phyloP scores from a whole-genome alignment of 2,113 vertebrate species.

The Osmerus mordax region DNA sequence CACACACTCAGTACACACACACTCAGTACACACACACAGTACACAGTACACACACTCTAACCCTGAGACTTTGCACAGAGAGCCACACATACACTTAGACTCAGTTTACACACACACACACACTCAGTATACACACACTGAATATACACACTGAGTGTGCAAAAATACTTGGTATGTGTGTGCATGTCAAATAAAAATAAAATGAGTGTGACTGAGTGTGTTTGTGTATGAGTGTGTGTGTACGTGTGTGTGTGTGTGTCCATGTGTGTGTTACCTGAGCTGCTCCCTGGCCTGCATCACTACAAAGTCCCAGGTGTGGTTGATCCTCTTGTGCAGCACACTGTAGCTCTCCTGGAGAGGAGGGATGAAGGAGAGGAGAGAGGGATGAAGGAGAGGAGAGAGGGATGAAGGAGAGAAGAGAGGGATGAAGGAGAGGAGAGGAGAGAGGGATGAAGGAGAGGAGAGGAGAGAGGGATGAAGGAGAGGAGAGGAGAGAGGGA shows the following conservation, averaged over 20 bases:
- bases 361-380: not conserved
- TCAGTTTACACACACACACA: too few relatives aligned
- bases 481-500: not conserved
- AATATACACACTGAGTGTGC: too few relatives aligned
- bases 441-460: not conserved
- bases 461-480: too few relatives aligned
- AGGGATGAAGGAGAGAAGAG: not conserved
- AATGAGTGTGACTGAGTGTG: not conserved
- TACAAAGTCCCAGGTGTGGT: conserved; percentile 93
- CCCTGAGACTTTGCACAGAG: not conserved
- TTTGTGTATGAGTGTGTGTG: too few relatives aligned
- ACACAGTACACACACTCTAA: conserved; percentile 29
- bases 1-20: conserved; percentile 15
- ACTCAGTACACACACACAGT: not conserved
- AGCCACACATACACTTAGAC: too few relatives aligned
- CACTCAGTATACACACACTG: not conserved
- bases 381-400: not conserved
- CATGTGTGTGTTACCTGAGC: conserved; percentile 76
- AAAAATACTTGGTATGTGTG: not conserved
- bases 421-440: not conserved
- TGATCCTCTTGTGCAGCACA: conserved; percentile 85
- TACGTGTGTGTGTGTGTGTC: not conserved
- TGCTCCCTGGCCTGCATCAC: conserved; percentile 95
- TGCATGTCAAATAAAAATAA: not conserved
- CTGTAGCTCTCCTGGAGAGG: conserved; percentile 81